phyloP scores from a whole-genome alignment of 2,113 vertebrate genomes.

The Saccopteryx leptura region DNA sequence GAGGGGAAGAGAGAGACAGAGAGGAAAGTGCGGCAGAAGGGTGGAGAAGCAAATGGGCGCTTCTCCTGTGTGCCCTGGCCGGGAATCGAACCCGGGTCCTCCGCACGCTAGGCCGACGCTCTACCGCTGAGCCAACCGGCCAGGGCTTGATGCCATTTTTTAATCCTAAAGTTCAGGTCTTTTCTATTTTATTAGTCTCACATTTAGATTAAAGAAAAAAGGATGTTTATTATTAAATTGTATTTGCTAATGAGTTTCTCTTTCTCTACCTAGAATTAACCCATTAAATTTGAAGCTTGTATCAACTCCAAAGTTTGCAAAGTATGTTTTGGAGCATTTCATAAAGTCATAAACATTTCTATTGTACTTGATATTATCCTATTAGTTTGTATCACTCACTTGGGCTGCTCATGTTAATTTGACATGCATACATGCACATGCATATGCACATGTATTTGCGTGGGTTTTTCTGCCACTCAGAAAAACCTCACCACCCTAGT shows the following conservation, averaged over 20 bases:
- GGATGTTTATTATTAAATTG: not conserved
- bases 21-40: too few species aligned
- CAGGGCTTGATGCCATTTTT: not conserved
- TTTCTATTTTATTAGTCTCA: not conserved
- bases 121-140: too few species aligned
- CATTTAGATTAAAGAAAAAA: slow-evolving; percentile 25
- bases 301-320: slow-evolving; percentile 34
- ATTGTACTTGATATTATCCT: not conserved
- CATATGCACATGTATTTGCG: not conserved
- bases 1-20: too few species aligned
- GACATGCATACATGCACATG: not conserved
- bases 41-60: too few species aligned
- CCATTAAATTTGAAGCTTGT: not conserved
- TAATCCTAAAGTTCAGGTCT: not conserved
- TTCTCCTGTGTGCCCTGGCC: too few species aligned
- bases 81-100: too few species aligned
- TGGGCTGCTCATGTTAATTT: not conserved
- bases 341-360: slow-evolving; percentile 4
- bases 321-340: slow-evolving; percentile 3
- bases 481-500: not conserved
- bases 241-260: slow-evolving; percentile 22
- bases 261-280: not conserved
- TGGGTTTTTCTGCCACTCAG: not conserved
- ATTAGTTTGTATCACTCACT: not conserved
- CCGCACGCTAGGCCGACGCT: too few species aligned